Conservation (phyloP, 1,140 invertebrate species). For the Aphelinus certus region DNA sequence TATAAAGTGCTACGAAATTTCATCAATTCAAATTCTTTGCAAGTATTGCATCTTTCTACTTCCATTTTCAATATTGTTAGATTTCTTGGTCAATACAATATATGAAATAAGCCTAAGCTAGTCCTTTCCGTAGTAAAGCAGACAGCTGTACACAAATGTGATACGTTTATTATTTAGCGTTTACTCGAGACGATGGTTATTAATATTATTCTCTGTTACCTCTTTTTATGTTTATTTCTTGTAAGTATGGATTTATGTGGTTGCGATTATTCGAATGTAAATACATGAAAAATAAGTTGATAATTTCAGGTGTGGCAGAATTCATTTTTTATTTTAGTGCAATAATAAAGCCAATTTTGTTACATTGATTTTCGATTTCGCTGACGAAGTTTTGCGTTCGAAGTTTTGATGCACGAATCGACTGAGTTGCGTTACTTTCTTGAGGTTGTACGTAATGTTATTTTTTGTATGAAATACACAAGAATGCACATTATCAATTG, state of each 20-base stretch:
- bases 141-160: slow-evolving; percentile 58
- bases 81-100: slow-evolving; percentile 29
- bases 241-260: slow-evolving; percentile 11
- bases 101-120: slow-evolving; percentile 53
- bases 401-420: not conserved
- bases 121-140: slow-evolving; percentile 52
- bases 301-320: no score
- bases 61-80: not conserved
- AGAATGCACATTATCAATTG: slow-evolving; percentile 18
- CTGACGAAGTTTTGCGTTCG: not conserved
- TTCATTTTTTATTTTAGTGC: not conserved
- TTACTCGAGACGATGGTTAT: slow-evolving; percentile 21
- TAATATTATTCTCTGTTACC: slow-evolving; percentile 38
- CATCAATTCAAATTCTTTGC: no score
- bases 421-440: slow-evolving; percentile 13
- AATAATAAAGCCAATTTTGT: slow-evolving; percentile 19
- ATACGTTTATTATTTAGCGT: slow-evolving; percentile 50
- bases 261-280: not conserved
- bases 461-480: slow-evolving; percentile 20
- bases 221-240: slow-evolving; percentile 37
- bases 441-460: slow-evolving; percentile 29
- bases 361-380: slow-evolving; percentile 12
- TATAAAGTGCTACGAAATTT: no score
- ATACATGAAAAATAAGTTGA: not conserved
- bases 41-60: no score